Evolutionary conservation across 1,140 invertebrate species (phyloP), one percentile per base, ranked within the genome.

Genomic region (Drosophila aff.): DNA sequence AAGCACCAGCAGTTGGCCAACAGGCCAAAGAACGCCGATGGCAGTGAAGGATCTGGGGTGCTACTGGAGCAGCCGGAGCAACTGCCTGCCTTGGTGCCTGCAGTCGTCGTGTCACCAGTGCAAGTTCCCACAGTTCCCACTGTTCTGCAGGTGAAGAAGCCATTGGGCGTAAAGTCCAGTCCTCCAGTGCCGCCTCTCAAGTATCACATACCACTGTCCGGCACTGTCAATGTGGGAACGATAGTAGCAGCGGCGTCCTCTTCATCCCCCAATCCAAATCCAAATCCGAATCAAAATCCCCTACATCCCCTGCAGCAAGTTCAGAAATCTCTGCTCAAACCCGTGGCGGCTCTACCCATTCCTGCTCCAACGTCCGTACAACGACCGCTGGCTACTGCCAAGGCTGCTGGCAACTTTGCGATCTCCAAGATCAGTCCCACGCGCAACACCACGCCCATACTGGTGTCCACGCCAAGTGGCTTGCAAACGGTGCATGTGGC

Each of bases 401-500:
- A 74, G 31, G 0, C 58, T 16, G 0, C 58, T 13, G 58, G 49
- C 0, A 72, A 18, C 21, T 71, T 78, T 28, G 44, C 74, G 23
- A 78, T 78, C 33, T 78, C 77, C 9, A 89, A 67, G 44, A 75
- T 80, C 31, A 81, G 61, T 57, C 65, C 84, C 5, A 50, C 74
- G 1, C 79, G 79, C n/a, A 79, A 76, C 31, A 81, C 86, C 3
- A 92, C 92, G 8, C 91, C 92, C 8, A 92, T 93, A n/a, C 61
- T 92, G 55, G 91, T 93, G 18, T 91, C 92, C 5, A 93, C 92
- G 16, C 87, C 92, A 13, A 82, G 44, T 41, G 92, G 92, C 26
- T 33, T 93, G 36, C 92, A 93, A 60, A 92, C 92, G 4, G 91
- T 93, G 4, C 92, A 92, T 80, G 85, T 93, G n/a, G 84, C 92